These are phyloP conservation scores for Eupithecia subfuscata DNA, from an alignment of 2,888 invertebrate species.

Conservation along the genomic window DNA sequence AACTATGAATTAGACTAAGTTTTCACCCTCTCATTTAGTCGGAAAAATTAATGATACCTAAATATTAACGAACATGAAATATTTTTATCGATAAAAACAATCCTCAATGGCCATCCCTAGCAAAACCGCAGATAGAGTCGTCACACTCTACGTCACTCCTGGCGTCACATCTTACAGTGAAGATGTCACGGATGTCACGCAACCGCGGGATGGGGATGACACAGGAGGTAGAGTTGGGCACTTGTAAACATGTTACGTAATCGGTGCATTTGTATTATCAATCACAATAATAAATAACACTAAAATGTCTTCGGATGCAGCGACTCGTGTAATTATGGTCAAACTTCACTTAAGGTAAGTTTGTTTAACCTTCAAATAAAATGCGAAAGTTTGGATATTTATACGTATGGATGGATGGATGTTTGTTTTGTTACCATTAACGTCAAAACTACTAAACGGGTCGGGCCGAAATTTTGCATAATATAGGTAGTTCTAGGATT, in stretches of 20 bases:
- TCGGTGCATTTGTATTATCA: background rate
- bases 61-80: background rate
- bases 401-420: no score
- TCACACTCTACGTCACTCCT: constrained; percentile 53
- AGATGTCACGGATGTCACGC: background rate
- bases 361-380: no score
- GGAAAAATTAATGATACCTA: background rate
- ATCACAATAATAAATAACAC: no score
- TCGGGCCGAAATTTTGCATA: no score
- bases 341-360: no score
- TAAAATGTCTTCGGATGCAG: no score
- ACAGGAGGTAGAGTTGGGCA: background rate
- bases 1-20: no score
- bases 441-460: no score
- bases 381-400: no score
- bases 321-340: no score
- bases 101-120: constrained; percentile 45
- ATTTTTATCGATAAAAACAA: background rate
- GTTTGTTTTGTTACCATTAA: no score
- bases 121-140: constrained; percentile 49
- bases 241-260: background rate
- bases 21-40: background rate
- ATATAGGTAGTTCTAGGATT: no score
- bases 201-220: constrained; percentile 49
- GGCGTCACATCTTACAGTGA: constrained; percentile 54